These are phyloP conservation scores for Vultur gryphus DNA, from an alignment of 2,797 vertebrate genomes.

Conservation along the genomic window DNA sequence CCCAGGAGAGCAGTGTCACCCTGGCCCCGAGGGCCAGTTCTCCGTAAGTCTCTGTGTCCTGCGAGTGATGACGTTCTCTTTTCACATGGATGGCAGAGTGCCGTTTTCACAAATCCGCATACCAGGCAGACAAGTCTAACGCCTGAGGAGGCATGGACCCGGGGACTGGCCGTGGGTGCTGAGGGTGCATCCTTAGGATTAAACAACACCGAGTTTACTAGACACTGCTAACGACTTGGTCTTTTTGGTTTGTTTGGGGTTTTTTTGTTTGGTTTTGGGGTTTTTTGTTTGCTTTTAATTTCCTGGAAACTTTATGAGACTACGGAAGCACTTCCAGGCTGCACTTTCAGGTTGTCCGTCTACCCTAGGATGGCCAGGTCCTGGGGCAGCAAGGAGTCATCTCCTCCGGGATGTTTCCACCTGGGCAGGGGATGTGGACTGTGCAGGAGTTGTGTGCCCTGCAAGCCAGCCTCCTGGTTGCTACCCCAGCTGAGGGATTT, in stretches of 20 bases:
- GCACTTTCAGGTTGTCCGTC: not conserved
- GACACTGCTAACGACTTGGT: not conserved
- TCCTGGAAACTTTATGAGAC: not conserved
- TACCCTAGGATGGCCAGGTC: not conserved
- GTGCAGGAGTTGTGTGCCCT: not conserved
- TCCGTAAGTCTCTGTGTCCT: too few species aligned
- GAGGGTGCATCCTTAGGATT: not conserved
- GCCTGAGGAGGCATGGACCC: not conserved
- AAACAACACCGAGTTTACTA: not conserved
- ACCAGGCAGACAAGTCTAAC: not conserved
- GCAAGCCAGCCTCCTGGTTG: not conserved
- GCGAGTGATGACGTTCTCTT: not conserved
- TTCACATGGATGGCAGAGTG: not conserved
- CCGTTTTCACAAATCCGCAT: not conserved
- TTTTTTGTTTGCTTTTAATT: not conserved
- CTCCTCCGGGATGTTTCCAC: not conserved
- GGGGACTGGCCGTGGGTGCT: not conserved
- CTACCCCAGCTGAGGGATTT: not conserved
- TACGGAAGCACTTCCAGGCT: not conserved
- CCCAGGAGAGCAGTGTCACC: not conserved
- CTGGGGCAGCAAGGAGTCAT: accelerated
- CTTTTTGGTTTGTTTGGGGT: not conserved
- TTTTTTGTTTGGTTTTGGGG: too few species aligned
- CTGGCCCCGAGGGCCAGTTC: not conserved
- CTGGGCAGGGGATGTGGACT: not conserved